Conservation (phyloP, 1,140 invertebrate species). For the Archivesica marissinica region DNA sequence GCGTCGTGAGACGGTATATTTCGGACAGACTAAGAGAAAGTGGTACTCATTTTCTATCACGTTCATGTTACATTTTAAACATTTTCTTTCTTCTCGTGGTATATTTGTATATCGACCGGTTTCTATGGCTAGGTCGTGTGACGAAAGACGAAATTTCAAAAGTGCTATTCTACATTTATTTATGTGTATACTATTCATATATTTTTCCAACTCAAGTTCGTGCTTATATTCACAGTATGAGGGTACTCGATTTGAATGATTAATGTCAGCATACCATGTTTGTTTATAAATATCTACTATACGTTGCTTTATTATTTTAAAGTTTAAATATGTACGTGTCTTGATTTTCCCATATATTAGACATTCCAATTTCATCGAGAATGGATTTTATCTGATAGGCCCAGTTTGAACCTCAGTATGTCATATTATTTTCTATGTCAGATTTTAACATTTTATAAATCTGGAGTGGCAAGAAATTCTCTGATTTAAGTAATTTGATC, state of each 20-base stretch:
- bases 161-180: constrained; percentile 25
- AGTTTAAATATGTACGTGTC: background rate
- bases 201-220: constrained; percentile 22
- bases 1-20: background rate
- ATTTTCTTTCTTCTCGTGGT: constrained; percentile 19
- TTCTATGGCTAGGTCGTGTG: constrained; percentile 15
- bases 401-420: background rate
- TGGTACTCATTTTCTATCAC: constrained; percentile 25
- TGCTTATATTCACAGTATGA: background rate
- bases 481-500: background rate
- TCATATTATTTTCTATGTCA: background rate
- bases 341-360: constrained; percentile 18
- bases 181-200: background rate
- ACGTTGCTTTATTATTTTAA: background rate
- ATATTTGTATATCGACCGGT: constrained; percentile 31
- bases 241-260: constrained; percentile 7
- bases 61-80: constrained; percentile 16
- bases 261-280: background rate
- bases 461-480: background rate
- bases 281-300: constrained; percentile 30
- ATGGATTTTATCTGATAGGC: constrained; percentile 6
- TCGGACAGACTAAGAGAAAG: constrained; percentile 19
- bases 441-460: constrained; percentile 7
- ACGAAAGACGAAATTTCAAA: background rate
- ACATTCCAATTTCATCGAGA: constrained; percentile 14